Base-by-base conservation (phyloP, 2,797 vertebrate genomes). In the Euthynnus affinis region DNA sequence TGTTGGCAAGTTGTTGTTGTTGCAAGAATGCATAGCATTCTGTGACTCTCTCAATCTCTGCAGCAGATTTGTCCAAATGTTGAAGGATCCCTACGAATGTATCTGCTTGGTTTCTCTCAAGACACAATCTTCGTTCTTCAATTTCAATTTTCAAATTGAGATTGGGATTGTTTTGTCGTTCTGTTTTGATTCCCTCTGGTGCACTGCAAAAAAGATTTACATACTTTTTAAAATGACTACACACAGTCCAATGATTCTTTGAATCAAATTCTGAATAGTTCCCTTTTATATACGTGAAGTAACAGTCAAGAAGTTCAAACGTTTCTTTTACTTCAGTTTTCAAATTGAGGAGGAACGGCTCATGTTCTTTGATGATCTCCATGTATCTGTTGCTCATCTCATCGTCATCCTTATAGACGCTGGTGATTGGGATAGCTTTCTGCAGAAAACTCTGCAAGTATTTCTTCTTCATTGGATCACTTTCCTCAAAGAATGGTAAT, bases 11-110 rank as follows among this genome's bases (percentile, higher is more conserved):
- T 12, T 69, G 58, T 0, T 92, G 73, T 7, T 91, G 7, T 61
- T 87, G 64, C n/a, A 96, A 67, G 83, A 90, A 91, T 29, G 20
- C 12, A 1, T 96, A 95, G 17, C 74, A 86, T 6, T 80, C 32
- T 29, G 94, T 91, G 77, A 95, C 85, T 6, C 10, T 15, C 74
- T 96, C 94, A 46, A 94, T 83, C 25, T 51, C 52, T 22, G 64
- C 0, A 0, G 61, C 57, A n/a, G 85, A 68, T 27, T 78, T 83
- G 74, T 92, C 90, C 25, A 97, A 84, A 88, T 92, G 86, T 9
- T 94, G 88, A 74, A 96, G 85, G 81, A 97, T 89, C 22, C 95
- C 94, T 76, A 94, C 87, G 82, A 96, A 96, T 1, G 85, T 95
- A 49, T 94, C 93, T 80, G 93, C 95, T 83, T 94, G 94, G 25